These are phyloP conservation scores for Priapulus caudatus DNA, from an alignment of 2,888 invertebrate genomes.

Conservation along the genomic window DNA sequence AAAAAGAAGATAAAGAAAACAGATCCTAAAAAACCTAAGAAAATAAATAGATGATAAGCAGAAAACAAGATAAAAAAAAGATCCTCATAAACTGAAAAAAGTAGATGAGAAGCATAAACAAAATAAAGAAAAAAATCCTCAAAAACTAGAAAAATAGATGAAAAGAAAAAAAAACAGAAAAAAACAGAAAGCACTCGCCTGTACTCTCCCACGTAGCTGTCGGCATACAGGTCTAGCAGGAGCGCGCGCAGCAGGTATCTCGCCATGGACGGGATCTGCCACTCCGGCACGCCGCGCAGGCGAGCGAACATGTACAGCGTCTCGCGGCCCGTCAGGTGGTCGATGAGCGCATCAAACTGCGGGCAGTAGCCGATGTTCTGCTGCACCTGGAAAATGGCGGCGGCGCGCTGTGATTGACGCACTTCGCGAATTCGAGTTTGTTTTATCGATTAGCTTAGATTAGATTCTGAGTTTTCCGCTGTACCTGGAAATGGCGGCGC, in stretches of 20 bases:
- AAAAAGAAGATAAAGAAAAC: too few species aligned
- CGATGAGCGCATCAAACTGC: slow-evolving; percentile 59
- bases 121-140: too few species aligned
- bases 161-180: background rate
- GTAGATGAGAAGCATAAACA: too few species aligned
- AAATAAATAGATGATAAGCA: too few species aligned
- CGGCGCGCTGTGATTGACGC: too few species aligned
- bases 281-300: slow-evolving; percentile 49
- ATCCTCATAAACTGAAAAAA: too few species aligned
- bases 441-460: too few species aligned
- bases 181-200: slow-evolving; percentile 24
- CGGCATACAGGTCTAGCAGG: slow-evolving; percentile 50
- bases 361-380: slow-evolving; percentile 54
- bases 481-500: too few species aligned
- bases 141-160: background rate
- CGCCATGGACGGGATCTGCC: slow-evolving; percentile 25
- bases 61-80: too few species aligned
- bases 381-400: slow-evolving; percentile 28
- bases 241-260: slow-evolving; percentile 45
- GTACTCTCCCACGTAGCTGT: slow-evolving; percentile 44
- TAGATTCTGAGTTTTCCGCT: too few species aligned
- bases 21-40: too few species aligned
- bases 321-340: slow-evolving; percentile 58
- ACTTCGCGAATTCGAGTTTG: too few species aligned
- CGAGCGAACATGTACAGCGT: slow-evolving; percentile 52